Evolutionary conservation across 2,113 vertebrate genomes (phyloP), one percentile per base, ranked within the genome.

Genomic region (Orycteropus afer): DNA sequence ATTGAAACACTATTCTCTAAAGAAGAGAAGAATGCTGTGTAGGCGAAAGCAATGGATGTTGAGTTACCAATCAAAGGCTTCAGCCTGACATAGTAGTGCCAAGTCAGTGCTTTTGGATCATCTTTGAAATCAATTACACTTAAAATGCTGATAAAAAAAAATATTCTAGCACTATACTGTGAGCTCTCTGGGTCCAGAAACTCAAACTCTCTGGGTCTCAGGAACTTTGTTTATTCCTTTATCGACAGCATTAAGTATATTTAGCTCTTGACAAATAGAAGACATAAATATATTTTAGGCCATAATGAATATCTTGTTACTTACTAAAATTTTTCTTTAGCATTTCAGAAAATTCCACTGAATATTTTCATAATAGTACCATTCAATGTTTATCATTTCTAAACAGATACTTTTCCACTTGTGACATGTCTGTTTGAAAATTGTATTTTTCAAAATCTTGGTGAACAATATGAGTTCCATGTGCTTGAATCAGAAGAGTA

Each of bases 391-490:
- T 74, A 69, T 93, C 65, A 93, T 78, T 73, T 63, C 67, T 67
- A 42, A 82, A 13, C 78, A 95, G 79, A 71, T 90, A 59, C 82
- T 95, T 92, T 93, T 79, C 47, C 47, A 55, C 0, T 12, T 91
- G 86, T 81, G 92, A 88, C 17, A 11, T 77, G 91, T 34, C 77
- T 94, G 34, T 89, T 89, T 87, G 80, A n/a, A 76, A 79, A 67
- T 25, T 47, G 45, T 90, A 69, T 78, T 91, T 94, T n/a, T 95
- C 32, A 40, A 78, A 91, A 91, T 94, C 90, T 86, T 51, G 37
- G 61, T 89, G 84, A 95, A 42, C 32, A 65, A 76, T 71, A 45
- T 85, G 77, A 83, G 53, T 71, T 77, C 42, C 20, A 18, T 49
- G 59, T 49, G 78, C 61, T 86, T 34, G 12, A 93, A 22, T 59